phyloP scores from a whole-genome alignment of 2,113 vertebrate genomes.

The Morone chrysops region DNA sequence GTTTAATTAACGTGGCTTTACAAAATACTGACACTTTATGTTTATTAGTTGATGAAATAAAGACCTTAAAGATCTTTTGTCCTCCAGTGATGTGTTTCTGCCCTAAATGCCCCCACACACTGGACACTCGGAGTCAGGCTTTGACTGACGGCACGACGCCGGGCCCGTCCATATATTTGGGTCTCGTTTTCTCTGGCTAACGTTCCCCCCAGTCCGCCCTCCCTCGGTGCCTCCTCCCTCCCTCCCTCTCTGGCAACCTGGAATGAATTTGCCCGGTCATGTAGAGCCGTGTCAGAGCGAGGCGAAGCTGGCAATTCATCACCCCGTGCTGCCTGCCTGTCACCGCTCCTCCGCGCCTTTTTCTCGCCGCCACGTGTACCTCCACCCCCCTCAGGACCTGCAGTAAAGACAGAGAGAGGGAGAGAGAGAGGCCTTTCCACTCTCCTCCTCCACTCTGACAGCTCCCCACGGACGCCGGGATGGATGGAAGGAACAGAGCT shows the following conservation, averaged over 20 bases:
- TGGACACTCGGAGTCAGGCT: too few species aligned
- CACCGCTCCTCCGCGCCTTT: constrained; percentile 46
- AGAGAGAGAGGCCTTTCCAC: constrained; percentile 51
- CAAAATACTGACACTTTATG: too few species aligned
- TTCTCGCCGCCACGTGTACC: constrained; percentile 7
- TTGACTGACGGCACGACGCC: constrained; percentile 3
- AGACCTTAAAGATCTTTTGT: too few species aligned
- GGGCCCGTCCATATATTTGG: constrained; percentile 6
- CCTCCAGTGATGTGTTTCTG: too few species aligned
- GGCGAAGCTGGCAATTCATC: constrained; percentile 78
- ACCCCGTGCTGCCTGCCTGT: constrained; percentile 66
- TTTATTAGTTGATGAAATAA: too few species aligned
- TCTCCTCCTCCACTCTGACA: constrained; percentile 52
- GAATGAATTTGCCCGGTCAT: constrained; percentile 80
- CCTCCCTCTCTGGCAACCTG: constrained; percentile 24
- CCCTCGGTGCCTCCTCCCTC: not conserved
- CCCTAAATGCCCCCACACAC: too few species aligned
- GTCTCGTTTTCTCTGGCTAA: constrained; percentile 7
- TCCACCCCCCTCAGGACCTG: constrained; percentile 45
- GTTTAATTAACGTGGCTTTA: too few species aligned
- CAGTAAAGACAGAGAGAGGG: constrained; percentile 58
- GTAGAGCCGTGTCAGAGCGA: constrained; percentile 73
- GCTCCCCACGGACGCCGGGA: constrained; percentile 32
- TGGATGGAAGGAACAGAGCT: constrained; percentile 38
- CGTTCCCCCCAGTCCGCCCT: not conserved